Evolutionary conservation across 2,888 invertebrate genomes (phyloP), one percentile per base, ranked within the genome.

Genomic region (Suillia variegata): DNA sequence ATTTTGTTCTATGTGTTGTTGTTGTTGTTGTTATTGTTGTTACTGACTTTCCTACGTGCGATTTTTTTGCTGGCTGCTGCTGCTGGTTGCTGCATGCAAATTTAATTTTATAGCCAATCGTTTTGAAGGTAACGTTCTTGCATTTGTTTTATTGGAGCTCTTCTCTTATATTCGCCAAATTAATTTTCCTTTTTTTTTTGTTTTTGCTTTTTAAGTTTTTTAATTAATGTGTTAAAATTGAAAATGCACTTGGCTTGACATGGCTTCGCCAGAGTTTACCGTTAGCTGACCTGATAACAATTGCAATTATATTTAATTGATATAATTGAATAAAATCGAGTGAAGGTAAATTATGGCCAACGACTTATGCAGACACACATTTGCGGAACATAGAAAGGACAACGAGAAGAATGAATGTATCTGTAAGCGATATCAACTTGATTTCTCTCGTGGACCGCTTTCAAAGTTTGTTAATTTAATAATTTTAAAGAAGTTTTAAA

Each of bases 91-190:
- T 56, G 21, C 59, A 62, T 61, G 64, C 58, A 64, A 61, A 64
- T 66, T 62, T 62, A 57, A 61, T 63, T 66, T 63, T 62, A 64
- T 66, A 63, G 56, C 64, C 52, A 45, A 58, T 61, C 63, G 63
- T 66, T 66, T 66, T 59, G 62, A 62, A 62, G 63, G 49, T 62
- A 66, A 66, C 63, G 62, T 62, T 56, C 54, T 21, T 57, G 54
- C 66, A 64, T 64, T 63, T 50, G 56, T 61, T 60, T 56, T 55
- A 34, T 56, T 55, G n/a, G 55, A n/a, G 10, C n/a, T 4, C 38
- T n/a, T 20, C 42, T 49, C 20, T 13, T 13, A n/a, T 31, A 8
- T 31, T 31, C 12, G 31, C 12, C 12, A 8, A 31, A 8, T 12
- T 6, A 12, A 31, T 31, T 31, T 31, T 31, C 12, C 12, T 31